phyloP scores from a whole-genome alignment of 2,888 invertebrate genomes.

The Eupithecia centaureata region DNA sequence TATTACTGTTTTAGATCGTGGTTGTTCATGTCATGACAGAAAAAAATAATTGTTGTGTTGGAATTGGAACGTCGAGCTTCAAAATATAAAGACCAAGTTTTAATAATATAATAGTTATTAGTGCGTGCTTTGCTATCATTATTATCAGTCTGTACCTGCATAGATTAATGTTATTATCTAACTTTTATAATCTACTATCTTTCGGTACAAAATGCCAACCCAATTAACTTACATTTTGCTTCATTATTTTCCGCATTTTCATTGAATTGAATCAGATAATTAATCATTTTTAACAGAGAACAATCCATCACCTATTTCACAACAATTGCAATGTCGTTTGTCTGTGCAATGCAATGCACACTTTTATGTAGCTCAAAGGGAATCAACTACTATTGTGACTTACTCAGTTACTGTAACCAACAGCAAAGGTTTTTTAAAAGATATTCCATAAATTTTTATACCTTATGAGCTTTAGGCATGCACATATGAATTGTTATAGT shows the following conservation, averaged over 20 bases:
- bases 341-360: not conserved
- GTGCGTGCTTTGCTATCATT: slow-evolving; percentile 17
- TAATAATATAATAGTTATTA: slow-evolving; percentile 13
- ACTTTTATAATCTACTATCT: slow-evolving; percentile 7
- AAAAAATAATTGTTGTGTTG: not conserved
- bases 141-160: slow-evolving; percentile 12
- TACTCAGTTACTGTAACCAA: not conserved
- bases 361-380: not conserved
- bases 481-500: no score
- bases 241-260: not conserved
- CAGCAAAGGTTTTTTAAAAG: not conserved
- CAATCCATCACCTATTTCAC: not conserved
- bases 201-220: not conserved
- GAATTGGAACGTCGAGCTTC: not conserved
- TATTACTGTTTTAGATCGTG: slow-evolving; percentile 7
- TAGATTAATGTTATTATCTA: slow-evolving; percentile 7
- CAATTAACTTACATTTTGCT: not conserved
- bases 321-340: not conserved
- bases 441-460: not conserved
- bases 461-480: not conserved
- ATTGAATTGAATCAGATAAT: not conserved
- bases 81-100: slow-evolving; percentile 2
- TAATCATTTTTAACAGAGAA: not conserved
- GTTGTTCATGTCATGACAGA: not conserved
- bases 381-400: not conserved